Conservation (phyloP, 2,113 vertebrate species). For the Glaucidium brasilianum region DNA sequence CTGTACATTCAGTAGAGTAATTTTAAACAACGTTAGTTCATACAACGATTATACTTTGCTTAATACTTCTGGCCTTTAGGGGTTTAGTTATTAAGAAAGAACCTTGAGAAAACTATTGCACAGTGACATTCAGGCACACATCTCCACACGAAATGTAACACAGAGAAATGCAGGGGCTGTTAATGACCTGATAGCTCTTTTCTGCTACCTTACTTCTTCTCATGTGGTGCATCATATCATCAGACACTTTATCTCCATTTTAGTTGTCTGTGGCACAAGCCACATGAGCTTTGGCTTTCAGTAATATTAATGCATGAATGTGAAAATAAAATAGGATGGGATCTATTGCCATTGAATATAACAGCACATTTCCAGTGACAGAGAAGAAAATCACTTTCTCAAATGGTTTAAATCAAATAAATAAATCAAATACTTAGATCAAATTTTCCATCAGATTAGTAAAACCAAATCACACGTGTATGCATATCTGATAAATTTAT, state of each 20-base stretch:
- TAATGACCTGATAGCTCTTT: background rate
- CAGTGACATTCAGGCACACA: background rate
- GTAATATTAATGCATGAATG: background rate
- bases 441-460: background rate
- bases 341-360: background rate
- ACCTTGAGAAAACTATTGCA: background rate
- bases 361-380: background rate
- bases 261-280: background rate
- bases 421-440: background rate
- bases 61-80: background rate
- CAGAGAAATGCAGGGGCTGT: background rate
- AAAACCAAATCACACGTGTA: background rate
- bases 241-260: background rate
- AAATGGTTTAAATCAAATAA: background rate
- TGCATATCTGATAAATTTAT: background rate
- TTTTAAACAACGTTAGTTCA: background rate
- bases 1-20: background rate
- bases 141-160: background rate
- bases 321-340: background rate
- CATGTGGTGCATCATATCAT: background rate
- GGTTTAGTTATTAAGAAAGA: background rate
- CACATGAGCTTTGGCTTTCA: background rate
- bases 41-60: background rate
- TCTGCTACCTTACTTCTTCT: background rate
- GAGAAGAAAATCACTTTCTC: background rate